These are phyloP conservation scores for Cirrhinus molitorella DNA, from an alignment of 2,797 vertebrate species.

Conservation along the genomic window DNA sequence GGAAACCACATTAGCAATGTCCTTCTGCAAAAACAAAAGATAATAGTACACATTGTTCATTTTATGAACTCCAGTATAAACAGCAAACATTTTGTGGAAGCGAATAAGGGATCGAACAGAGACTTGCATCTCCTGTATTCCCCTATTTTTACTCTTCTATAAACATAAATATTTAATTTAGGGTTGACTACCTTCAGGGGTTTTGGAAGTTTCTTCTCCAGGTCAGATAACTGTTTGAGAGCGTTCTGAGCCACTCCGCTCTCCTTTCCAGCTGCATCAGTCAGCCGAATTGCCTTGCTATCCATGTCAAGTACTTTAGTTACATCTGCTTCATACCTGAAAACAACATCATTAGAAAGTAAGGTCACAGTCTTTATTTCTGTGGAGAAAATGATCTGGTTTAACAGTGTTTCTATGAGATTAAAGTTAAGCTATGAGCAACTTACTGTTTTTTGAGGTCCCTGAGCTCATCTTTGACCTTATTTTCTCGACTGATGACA, in stretches of 20 bases:
- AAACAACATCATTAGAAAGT: not conserved
- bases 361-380: not conserved
- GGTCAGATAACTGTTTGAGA: slow-evolving; percentile 67
- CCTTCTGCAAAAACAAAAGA: slow-evolving; percentile 56
- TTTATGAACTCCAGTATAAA: not conserved
- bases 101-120: not conserved
- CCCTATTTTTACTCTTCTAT: not conserved
- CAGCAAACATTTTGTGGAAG: not conserved
- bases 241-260: slow-evolving; percentile 67
- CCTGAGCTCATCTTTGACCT: slow-evolving; percentile 66
- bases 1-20: slow-evolving; percentile 59
- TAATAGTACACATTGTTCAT: not conserved
- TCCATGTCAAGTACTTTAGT: slow-evolving; percentile 70
- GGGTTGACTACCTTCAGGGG: slow-evolving; percentile 71
- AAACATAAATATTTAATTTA: not conserved
- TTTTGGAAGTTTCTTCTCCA: slow-evolving; percentile 67
- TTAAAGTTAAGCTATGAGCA: not conserved
- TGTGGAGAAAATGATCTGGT: not conserved
- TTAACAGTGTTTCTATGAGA: not conserved
- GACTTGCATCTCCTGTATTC: not conserved
- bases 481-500: slow-evolving; percentile 73
- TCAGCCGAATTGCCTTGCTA: slow-evolving; percentile 63
- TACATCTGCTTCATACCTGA: slow-evolving; percentile 71
- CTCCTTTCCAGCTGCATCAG: slow-evolving; percentile 66
- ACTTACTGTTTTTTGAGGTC: slow-evolving; percentile 65